Conservation (phyloP, 2,888 invertebrate genomes). For the Bedellia somnulentella region DNA sequence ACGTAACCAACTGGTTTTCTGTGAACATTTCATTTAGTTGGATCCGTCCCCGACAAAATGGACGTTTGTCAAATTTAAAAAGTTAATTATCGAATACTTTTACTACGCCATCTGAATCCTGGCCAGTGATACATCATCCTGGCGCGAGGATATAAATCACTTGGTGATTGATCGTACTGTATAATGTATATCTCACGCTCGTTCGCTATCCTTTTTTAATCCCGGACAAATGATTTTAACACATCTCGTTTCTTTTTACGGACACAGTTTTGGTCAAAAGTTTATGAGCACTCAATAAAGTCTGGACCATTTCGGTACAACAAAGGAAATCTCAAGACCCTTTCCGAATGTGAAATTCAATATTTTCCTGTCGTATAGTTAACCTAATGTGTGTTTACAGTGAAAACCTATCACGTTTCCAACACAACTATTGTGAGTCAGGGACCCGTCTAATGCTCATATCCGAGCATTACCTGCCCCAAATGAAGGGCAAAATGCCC, state of each 20-base stretch:
- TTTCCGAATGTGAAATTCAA: slow-evolving; percentile 10
- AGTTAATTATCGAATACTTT: slow-evolving; percentile 57
- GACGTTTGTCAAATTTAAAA: slow-evolving; percentile 36
- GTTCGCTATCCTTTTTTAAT: slow-evolving; percentile 53
- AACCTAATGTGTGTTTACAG: slow-evolving; percentile 17
- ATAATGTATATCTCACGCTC: slow-evolving; percentile 55
- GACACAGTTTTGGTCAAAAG: slow-evolving; percentile 35
- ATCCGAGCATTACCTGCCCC: slow-evolving; percentile 21
- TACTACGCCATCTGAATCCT: slow-evolving; percentile 26
- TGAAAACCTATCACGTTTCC: slow-evolving; percentile 50
- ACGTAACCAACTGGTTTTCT: slow-evolving; percentile 22
- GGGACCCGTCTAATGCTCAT: slow-evolving; percentile 17
- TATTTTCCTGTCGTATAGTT: slow-evolving; percentile 2
- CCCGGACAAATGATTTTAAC: slow-evolving; percentile 55
- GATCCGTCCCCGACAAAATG: slow-evolving; percentile 9
- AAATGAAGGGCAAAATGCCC: slow-evolving; percentile 13
- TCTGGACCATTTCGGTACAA: slow-evolving; percentile 12
- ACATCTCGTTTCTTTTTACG: slow-evolving; percentile 35
- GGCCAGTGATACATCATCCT: slow-evolving; percentile 49
- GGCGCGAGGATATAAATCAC: slow-evolving; percentile 50
- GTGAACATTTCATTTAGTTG: slow-evolving; percentile 11
- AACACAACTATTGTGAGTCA: slow-evolving; percentile 24
- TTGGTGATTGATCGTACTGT: slow-evolving; percentile 51
- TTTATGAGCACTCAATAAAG: slow-evolving; percentile 19
- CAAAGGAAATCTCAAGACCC: slow-evolving; percentile 14